These are phyloP conservation scores for Stictonetta naevosa DNA, from an alignment of 2,113 vertebrate species.

Conservation along the genomic window DNA sequence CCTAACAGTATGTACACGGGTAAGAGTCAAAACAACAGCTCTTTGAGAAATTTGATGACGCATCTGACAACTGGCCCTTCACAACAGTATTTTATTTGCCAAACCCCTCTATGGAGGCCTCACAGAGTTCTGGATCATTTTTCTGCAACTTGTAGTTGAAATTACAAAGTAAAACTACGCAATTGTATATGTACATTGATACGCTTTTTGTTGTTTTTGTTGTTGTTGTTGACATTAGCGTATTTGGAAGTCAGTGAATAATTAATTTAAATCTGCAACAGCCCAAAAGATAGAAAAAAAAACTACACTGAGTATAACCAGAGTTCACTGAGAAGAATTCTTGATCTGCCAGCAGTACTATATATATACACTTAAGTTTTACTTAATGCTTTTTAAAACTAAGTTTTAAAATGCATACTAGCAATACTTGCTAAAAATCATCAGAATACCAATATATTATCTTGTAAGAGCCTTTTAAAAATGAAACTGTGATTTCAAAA, in stretches of 20 bases:
- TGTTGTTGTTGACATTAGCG: neutral
- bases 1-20: neutral
- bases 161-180: neutral
- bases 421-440: neutral
- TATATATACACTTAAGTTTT: rapidly evolving
- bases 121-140: neutral
- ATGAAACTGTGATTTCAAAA: neutral
- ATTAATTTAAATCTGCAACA: neutral
- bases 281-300: neutral
- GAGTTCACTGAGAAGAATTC: neutral
- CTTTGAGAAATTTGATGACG: neutral
- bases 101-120: neutral
- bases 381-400: too few relatives aligned
- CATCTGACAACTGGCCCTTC: neutral
- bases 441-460: neutral
- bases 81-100: neutral
- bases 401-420: neutral
- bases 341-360: neutral
- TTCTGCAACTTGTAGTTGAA: neutral
- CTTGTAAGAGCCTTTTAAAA: neutral
- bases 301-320: neutral
- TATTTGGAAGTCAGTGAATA: neutral
- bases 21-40: neutral
- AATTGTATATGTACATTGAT: neutral
- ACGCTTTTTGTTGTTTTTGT: neutral